Percentiles rank a stretch among this genome's conserved stretches.
phyloP scores from a whole-genome alignment of 2,888 invertebrate genomes.

The Metacarcinus magister region DNA sequence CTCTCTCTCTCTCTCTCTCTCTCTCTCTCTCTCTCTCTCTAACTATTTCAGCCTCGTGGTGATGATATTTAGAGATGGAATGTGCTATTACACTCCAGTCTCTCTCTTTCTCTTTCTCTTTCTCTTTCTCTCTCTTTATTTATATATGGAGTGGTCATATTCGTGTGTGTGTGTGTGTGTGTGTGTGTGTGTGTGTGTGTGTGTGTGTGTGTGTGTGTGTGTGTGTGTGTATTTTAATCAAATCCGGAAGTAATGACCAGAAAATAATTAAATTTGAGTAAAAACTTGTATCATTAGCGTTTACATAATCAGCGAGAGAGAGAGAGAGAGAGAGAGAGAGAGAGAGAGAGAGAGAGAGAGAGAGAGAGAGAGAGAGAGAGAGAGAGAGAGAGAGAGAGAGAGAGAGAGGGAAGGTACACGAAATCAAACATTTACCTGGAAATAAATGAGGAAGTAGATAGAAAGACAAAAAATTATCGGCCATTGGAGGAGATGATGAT shows the following conservation, averaged over 20 bases:
- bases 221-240: background rate
- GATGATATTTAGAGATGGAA: background rate
- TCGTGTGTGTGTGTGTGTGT: too few species aligned
- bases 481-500: background rate
- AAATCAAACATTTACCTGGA: background rate
- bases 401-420: background rate
- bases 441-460: background rate
- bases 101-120: background rate
- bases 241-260: background rate
- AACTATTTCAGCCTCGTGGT: background rate
- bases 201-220: background rate
- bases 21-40: background rate
- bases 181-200: background rate
- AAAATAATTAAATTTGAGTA: conserved; percentile 28
- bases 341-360: conserved; percentile 48
- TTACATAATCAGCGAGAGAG: background rate
- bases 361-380: conserved; percentile 28
- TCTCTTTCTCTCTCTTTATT: background rate
- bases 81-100: background rate
- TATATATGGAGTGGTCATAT: too few species aligned
- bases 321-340: conserved; percentile 48
- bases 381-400: conserved; percentile 14
- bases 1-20: too few species aligned
- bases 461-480: background rate
- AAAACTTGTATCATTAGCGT: conserved; percentile 9